These are phyloP conservation scores for Ornithoptera priamus DNA, from an alignment of 2,888 invertebrate species.

Conservation along the genomic window DNA sequence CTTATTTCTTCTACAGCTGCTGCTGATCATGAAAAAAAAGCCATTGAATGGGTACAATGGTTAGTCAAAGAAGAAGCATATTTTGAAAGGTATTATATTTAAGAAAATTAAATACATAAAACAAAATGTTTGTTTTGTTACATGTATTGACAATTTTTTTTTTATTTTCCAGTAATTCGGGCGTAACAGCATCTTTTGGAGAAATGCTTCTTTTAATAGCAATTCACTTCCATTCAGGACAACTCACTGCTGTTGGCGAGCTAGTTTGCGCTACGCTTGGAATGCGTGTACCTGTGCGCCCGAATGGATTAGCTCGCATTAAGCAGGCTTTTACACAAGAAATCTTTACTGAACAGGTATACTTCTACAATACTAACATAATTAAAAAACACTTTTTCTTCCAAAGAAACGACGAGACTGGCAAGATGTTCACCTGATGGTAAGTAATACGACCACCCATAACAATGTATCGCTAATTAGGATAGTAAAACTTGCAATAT, in stretches of 20 bases:
- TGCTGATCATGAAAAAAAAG: conserved; percentile 89
- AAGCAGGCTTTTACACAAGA: conserved; percentile 97
- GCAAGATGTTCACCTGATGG: too few relatives aligned
- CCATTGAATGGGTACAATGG: conserved; percentile 97
- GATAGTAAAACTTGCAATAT: too few relatives aligned
- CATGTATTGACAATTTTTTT: neutral
- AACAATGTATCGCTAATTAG: too few relatives aligned
- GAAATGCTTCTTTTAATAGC: conserved; percentile 98
- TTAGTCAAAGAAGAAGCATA: conserved; percentile 94
- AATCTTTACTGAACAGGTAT: conserved; percentile 96
- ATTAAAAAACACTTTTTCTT: too few relatives aligned
- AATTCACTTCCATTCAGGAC: conserved; percentile 98
- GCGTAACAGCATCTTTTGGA: conserved; percentile 93
- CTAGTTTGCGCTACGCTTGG: conserved; percentile 95
- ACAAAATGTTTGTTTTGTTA: neutral
- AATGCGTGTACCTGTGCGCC: conserved; percentile 94
- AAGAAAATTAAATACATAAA: neutral
- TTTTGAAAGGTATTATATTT: conserved; percentile 83
- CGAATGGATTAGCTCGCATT: conserved; percentile 92
- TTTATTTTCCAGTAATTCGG: conserved; percentile 82
- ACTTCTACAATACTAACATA: neutral
- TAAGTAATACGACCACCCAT: too few relatives aligned
- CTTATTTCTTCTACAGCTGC: conserved; percentile 62
- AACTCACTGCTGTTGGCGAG: conserved; percentile 95
- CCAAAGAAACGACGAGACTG: too few relatives aligned